Evolutionary conservation across 2,797 vertebrate genomes (phyloP), one percentile per base, ranked within the genome.

Genomic region (Sphenopsis melanotis): DNA sequence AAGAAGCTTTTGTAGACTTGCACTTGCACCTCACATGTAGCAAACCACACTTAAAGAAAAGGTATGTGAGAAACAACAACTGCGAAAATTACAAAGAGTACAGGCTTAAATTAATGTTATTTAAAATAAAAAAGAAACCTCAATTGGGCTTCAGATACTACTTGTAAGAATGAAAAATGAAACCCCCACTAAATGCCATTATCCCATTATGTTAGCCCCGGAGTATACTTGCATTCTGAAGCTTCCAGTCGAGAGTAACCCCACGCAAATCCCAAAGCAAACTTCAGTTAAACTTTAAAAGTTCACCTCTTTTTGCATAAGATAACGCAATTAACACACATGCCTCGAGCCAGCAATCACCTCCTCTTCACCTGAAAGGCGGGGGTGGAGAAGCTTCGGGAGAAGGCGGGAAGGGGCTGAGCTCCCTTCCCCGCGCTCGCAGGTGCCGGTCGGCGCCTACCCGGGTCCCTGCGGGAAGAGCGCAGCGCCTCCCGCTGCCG

Each of bases 391-490:
- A 53, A 56, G 29, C 59, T 41, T 16, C 20, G 11, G 57, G 22
- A 44, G 57, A 4, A 8, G 34, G 5, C 26, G 50, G 4, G n/a
- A 19, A 76, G 41, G 30, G 11, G 30, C 12, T 74, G 21, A 4
- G 37, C 21, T 59, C 13, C 6, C 5, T 21, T 14, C 13, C 11
- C 36, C 4, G 5, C 23, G 12, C 3, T 6, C 0, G 49, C 49
- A 74, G 87, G 81, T 55, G n/a, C 24, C 36, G 36, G 4, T 2
- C 6, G 30, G 20, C 20, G 41, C 49, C 46, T 2, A 4, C 15
- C 4, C 20, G 11, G 36, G 7, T 2, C 4, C 6, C 7, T 10
- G 4, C 5, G 7, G 20, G 36, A 10, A 32, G 17, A 10, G 19
- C 22, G 61, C 61, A 52, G 63, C 57, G 55, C 91, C 86, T 71